These are phyloP conservation scores for Loris lydekkerianus DNA, from an alignment of 2,797 vertebrate genomes.

Conservation along the genomic window DNA sequence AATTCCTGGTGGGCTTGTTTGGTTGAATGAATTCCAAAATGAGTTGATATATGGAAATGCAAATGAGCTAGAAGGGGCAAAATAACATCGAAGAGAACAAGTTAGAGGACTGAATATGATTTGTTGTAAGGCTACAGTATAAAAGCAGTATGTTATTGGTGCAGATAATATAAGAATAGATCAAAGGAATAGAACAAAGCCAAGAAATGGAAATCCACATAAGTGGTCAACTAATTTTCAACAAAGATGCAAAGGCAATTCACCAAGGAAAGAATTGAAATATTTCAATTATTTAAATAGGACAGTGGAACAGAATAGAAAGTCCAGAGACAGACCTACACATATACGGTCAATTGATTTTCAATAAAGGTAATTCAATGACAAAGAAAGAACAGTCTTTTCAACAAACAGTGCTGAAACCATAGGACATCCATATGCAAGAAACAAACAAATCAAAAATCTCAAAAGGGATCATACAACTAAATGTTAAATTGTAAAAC, in stretches of 20 bases:
- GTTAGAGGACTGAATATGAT: background rate
- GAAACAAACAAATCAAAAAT: background rate
- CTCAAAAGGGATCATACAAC: background rate
- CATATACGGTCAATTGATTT: background rate
- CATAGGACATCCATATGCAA: background rate
- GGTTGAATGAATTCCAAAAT: constrained; percentile 1
- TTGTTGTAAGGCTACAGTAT: background rate
- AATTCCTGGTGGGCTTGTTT: background rate
- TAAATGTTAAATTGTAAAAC: background rate
- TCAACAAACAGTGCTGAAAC: constrained; percentile 15
- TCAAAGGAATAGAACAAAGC: background rate
- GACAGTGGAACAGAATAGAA: background rate
- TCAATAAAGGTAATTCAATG: constrained; percentile 38
- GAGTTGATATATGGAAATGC: background rate
- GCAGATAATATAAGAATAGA: background rate
- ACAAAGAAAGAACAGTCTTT: constrained; percentile 47
- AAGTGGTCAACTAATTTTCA: background rate
- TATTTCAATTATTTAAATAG: constrained; percentile 31
- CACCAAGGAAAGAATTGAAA: background rate
- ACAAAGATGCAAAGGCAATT: background rate
- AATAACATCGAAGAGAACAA: background rate
- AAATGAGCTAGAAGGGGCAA: background rate
- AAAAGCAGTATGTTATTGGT: background rate
- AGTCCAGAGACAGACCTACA: background rate
- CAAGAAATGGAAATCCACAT: background rate